Evolutionary conservation across 92 coral and sea anemone genomes (phyloP), one percentile per base, ranked within the genome.

Genomic region (Muricea muricata): DNA sequence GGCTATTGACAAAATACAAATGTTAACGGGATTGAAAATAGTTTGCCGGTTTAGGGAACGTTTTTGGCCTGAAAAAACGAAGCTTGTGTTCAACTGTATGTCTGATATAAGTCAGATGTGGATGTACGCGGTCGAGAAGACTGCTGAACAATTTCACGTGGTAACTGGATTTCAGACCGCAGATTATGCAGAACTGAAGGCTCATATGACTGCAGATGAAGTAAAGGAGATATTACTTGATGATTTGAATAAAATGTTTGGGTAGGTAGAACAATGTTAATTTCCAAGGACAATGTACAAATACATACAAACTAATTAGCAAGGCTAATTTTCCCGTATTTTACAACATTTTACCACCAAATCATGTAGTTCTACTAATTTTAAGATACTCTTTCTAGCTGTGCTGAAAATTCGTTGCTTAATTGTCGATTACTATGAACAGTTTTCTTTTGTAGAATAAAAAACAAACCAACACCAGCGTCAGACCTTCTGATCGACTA

Each of bases 151-250:
- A 73, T 97, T 94, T 83, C 93, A 97, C 85, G 77, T 97, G 82
- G 91, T 84, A 37, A 91, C 93, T 28, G 99, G 99, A 37, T 97
- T 97, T 65, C 82, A 86, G 84, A 94, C 97, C 39, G 97, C 93
- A 46, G 94, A 82, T 20, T 84, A 73, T 35, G 99, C 99, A 9
- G 93, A 90, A 33, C 81, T 85, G 84, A 87, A 94, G 68, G 90
- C 87, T 35, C 77, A 87, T 50, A 75, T 92, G 55, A 85, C 89
- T 13, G 93, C 81, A 50, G 86, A 91, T 25, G 92, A 84, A 66
- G 87, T 94, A 58, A 90, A 92, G 57, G 88, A 55, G 15, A 90
- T 84, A 39, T 92, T 97, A 74, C 87, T 97, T n/a, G 77, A 69
- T 20, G 93, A 92, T 41, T 72, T 97, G 89, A 94, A 97, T 37